These are phyloP conservation scores for Drosophila dives DNA, from an alignment of 2,888 invertebrate species.

Conservation along the genomic window DNA sequence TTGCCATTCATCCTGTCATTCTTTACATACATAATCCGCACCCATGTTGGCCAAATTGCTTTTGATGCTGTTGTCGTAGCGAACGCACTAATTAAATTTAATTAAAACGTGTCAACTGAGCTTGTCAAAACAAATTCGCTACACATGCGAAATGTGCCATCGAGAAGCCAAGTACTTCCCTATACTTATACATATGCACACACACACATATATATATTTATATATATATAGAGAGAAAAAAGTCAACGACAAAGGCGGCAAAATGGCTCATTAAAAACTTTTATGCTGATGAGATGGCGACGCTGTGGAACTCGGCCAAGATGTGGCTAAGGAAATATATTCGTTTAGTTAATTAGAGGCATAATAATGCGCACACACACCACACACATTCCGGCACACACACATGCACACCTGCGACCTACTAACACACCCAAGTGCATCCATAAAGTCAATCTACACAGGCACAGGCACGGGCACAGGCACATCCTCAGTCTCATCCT, in stretches of 20 bases:
- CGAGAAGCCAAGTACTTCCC: conserved; percentile 12
- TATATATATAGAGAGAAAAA: conserved; percentile 1
- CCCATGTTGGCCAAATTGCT: conserved; percentile 54
- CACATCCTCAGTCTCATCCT: conserved; percentile 7
- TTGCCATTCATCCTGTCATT: conserved; percentile 29
- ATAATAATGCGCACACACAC: conserved; percentile 61
- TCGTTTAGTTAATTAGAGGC: conserved; percentile 70
- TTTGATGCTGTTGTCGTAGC: conserved; percentile 31
- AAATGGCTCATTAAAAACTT: conserved; percentile 78
- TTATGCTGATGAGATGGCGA: conserved; percentile 71
- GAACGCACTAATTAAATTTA: conserved; percentile 76
- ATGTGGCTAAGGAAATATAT: conserved; percentile 63
- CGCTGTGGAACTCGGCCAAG: conserved; percentile 57
- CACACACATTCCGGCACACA: conserved; percentile 23
- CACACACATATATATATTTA: background rate
- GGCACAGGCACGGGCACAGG: conserved; percentile 18
- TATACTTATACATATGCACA: background rate
- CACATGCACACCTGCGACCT: conserved; percentile 50
- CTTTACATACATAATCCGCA: conserved; percentile 45
- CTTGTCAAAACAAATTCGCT: conserved; percentile 75
- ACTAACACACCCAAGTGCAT: conserved; percentile 34
- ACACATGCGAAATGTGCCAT: conserved; percentile 35
- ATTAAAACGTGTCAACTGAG: conserved; percentile 78
- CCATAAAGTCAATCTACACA: conserved; percentile 34
- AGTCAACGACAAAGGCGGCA: conserved; percentile 52